Evolutionary conservation across 2,888 invertebrate genomes (phyloP).

Genomic region (Salticus scenicus): DNA sequence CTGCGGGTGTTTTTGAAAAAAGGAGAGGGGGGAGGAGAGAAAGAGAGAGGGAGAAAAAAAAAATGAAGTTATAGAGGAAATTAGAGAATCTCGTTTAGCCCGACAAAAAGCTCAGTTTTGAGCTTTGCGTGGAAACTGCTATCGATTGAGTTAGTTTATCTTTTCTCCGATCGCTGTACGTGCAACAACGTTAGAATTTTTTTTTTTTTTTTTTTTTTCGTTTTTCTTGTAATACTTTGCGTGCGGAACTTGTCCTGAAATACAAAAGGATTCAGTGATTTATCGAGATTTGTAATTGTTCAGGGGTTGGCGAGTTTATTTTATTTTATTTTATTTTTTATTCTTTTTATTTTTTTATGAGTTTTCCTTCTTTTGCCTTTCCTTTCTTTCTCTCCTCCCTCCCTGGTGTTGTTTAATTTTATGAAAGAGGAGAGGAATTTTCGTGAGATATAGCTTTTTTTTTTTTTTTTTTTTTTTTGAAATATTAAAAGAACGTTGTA

Average conservation of each 20-base stretch:
- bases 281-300: constrained; percentile 20
- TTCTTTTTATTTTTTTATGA: background rate
- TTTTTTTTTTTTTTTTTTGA: no score
- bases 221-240: constrained; percentile 16
- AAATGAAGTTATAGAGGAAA: constrained; percentile 43
- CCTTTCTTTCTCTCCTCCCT: background rate
- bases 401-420: constrained; percentile 4
- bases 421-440: background rate
- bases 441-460: constrained; percentile 4
- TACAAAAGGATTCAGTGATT: constrained; percentile 13
- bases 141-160: constrained; percentile 48
- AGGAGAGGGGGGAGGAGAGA: constrained; percentile 22
- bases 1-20: constrained; percentile 53
- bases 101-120: constrained; percentile 60
- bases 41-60: constrained; percentile 26
- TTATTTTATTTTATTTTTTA: background rate
- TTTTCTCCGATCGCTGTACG: constrained; percentile 40
- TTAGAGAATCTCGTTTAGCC: constrained; percentile 60
- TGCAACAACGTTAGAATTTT: constrained; percentile 33
- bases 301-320: constrained; percentile 6
- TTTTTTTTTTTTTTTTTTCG: constrained; percentile 11
- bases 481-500: background rate
- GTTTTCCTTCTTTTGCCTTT: background rate
- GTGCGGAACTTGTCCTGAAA: constrained; percentile 12
- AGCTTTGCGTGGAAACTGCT: constrained; percentile 24